A percentile compares a stretch with the other conserved stretches of the same genome.
phyloP scores from a whole-genome alignment of 2,888 invertebrate genomes.

The Adela reaumurella region DNA sequence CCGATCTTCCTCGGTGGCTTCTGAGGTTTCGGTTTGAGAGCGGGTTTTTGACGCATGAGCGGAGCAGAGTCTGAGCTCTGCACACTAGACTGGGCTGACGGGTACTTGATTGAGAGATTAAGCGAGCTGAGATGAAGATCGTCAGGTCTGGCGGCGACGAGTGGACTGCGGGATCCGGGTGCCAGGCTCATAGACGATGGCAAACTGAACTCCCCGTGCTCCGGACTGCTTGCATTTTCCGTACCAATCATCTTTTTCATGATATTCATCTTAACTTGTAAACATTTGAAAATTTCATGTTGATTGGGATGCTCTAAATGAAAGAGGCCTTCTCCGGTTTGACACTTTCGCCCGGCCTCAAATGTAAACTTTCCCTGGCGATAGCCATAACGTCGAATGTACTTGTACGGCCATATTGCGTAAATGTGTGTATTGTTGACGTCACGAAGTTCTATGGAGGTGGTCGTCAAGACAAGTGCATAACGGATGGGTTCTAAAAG shows the following conservation, averaged over 20 bases:
- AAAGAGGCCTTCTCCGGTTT: constrained; percentile 81
- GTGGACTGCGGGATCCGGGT: constrained; percentile 76
- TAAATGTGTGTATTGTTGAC: constrained; percentile 61
- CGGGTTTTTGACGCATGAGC: constrained; percentile 51
- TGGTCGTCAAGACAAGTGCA: constrained; percentile 68
- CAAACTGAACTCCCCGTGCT: constrained; percentile 69
- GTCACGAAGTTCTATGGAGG: constrained; percentile 71
- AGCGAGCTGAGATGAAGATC: constrained; percentile 43
- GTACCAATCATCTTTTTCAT: constrained; percentile 81
- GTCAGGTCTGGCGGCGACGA: constrained; percentile 61
- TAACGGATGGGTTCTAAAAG: constrained; percentile 69
- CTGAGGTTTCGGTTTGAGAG: constrained; percentile 58
- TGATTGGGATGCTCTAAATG: constrained; percentile 77
- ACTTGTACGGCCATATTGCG: constrained; percentile 82
- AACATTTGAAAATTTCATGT: constrained; percentile 77
- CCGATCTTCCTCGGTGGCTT: constrained; percentile 62
- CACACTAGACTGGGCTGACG: constrained; percentile 33
- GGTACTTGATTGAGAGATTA: constrained; percentile 27
- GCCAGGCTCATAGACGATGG: constrained; percentile 75
- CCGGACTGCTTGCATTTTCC: constrained; percentile 61
- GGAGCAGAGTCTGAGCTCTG: constrained; percentile 39
- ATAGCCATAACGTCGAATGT: constrained; percentile 81
- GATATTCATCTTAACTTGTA: constrained; percentile 80
- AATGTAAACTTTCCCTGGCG: constrained; percentile 83
- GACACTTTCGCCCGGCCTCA: constrained; percentile 84